Evolutionary conservation across 2,888 invertebrate genomes (phyloP).

Genomic region (Cantharis rufa): DNA sequence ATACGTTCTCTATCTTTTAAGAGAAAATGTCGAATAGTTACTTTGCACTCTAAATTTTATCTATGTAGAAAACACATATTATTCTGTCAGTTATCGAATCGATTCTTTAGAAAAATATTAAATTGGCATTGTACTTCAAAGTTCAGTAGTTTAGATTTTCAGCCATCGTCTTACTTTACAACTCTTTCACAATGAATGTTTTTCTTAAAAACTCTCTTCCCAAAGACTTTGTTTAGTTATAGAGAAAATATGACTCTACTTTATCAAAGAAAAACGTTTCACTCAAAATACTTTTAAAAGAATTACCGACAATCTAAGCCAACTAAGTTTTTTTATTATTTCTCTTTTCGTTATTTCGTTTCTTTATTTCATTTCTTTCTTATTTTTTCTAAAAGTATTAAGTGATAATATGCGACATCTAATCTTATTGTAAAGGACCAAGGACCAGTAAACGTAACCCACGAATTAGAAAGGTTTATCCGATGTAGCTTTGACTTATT

Average conservation of each 20-base stretch:
- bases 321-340: background rate
- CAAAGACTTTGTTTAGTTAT: slow-evolving; percentile 10
- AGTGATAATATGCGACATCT: too few species aligned
- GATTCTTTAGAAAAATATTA: background rate
- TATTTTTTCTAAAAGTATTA: background rate
- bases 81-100: background rate
- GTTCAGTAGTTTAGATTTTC: slow-evolving; percentile 17
- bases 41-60: slow-evolving; percentile 1
- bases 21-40: slow-evolving; percentile 1
- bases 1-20: background rate
- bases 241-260: slow-evolving; percentile 14
- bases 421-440: too few species aligned
- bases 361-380: background rate
- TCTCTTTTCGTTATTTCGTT: background rate
- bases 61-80: background rate
- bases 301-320: background rate
- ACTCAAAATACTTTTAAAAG: slow-evolving; percentile 2
- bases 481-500: too few species aligned
- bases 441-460: too few species aligned
- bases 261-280: slow-evolving; percentile 8
- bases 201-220: slow-evolving; percentile 13
- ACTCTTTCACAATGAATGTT: slow-evolving; percentile 14
- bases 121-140: slow-evolving; percentile 14
- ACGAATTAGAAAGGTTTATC: too few species aligned
- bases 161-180: slow-evolving; percentile 16